Percentiles rank a stretch among this genome's conserved stretches.
These are phyloP conservation scores for Thunnus thynnus DNA, from an alignment of 2,113 vertebrate species.

Conservation along the genomic window DNA sequence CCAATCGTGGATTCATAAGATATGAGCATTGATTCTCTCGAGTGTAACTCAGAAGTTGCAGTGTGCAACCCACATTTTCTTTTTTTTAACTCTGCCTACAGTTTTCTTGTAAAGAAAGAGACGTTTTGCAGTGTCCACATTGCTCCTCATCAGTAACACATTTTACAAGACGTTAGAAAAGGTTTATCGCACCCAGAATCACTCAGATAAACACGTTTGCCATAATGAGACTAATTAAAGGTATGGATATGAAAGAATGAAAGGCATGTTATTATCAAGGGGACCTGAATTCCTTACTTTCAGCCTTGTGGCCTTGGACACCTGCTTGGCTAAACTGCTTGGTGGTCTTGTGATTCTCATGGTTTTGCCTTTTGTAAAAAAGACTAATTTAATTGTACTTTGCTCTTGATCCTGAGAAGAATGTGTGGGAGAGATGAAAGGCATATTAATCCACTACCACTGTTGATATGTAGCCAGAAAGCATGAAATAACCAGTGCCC, in stretches of 20 bases:
- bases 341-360: constrained; percentile 82
- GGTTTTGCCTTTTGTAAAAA: constrained; percentile 78
- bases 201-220: constrained; percentile 7
- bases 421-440: constrained; percentile 84
- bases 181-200: constrained; percentile 11
- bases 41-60: constrained; percentile 34
- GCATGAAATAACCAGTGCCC: constrained; percentile 36
- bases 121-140: constrained; percentile 30
- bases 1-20: constrained; percentile 47
- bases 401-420: constrained; percentile 84
- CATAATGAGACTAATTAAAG: constrained; percentile 29
- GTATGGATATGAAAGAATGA: constrained; percentile 54
- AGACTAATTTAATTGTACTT: constrained; percentile 83
- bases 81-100: constrained; percentile 26
- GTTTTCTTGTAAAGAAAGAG: constrained; percentile 24
- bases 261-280: constrained; percentile 57
- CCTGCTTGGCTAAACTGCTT: constrained; percentile 71
- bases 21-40: constrained; percentile 34
- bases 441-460: constrained; percentile 77
- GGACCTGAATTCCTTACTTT: constrained; percentile 51
- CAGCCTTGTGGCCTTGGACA: constrained; percentile 57
- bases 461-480: constrained; percentile 58
- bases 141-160: constrained; percentile 2
- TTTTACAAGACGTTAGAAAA: constrained; percentile 16
- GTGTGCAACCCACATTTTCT: constrained; percentile 21